Evolutionary conservation across 2,797 vertebrate species (phyloP).

Genomic region (Amphiprion clarkii): DNA sequence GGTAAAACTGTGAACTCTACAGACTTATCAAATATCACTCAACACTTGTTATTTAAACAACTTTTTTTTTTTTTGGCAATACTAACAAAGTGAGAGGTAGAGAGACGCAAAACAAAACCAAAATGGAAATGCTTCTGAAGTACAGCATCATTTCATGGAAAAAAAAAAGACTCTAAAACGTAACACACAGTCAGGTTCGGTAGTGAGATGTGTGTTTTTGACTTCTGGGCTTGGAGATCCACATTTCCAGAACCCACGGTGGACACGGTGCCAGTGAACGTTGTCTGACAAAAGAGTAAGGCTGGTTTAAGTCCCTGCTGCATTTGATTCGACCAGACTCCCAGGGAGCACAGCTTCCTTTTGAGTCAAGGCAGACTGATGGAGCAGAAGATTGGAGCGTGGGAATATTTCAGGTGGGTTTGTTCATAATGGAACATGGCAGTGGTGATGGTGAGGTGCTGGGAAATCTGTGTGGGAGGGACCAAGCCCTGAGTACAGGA

Average conservation of each 20-base stretch:
- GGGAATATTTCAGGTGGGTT: conserved; percentile 60
- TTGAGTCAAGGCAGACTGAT: conserved; percentile 66
- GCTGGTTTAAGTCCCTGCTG: conserved; percentile 76
- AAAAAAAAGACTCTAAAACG: conserved; percentile 20
- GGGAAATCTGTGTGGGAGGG: conserved; percentile 39
- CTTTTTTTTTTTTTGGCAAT: conserved; percentile 52
- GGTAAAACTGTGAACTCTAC: conserved; percentile 44
- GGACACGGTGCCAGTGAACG: conserved; percentile 51
- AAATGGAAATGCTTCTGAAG: conserved; percentile 39
- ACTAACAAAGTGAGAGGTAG: conserved; percentile 78
- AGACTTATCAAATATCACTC: conserved; percentile 34
- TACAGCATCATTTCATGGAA: conserved; percentile 40
- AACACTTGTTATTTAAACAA: conserved; percentile 36
- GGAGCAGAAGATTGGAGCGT: conserved; percentile 51
- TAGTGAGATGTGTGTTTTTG: conserved; percentile 73
- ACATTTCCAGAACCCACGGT: conserved; percentile 67
- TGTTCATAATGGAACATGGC: conserved; percentile 57
- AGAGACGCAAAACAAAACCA: conserved; percentile 61
- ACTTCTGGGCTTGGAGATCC: conserved; percentile 75
- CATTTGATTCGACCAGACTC: conserved; percentile 57
- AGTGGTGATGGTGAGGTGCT: conserved; percentile 27
- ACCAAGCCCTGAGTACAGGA: conserved; percentile 79
- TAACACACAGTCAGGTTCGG: conserved; percentile 63
- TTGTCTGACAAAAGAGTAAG: conserved; percentile 72
- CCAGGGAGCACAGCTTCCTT: conserved; percentile 50